These are phyloP conservation scores for Brachypteracias leptosomus DNA, from an alignment of 2,113 vertebrate genomes.

Conservation along the genomic window DNA sequence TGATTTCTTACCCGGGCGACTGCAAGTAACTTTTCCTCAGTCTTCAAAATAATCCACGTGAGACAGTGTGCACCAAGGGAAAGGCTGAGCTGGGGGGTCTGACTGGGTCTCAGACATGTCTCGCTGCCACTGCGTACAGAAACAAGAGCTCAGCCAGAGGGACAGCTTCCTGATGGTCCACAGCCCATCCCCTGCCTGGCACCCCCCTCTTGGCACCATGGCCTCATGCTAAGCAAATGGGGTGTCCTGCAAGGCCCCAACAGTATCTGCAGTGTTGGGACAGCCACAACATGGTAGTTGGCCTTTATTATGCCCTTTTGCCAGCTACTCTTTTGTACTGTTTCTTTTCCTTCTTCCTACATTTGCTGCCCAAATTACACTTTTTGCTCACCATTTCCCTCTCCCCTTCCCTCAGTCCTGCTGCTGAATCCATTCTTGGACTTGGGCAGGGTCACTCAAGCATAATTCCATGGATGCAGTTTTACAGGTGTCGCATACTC, in stretches of 20 bases:
- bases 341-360: not conserved
- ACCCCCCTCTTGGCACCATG: not conserved
- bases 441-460: not conserved
- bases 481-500: not conserved
- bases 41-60: not conserved
- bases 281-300: not conserved
- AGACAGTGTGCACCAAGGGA: not conserved
- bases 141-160: not conserved
- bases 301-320: not conserved
- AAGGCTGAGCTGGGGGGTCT: not conserved
- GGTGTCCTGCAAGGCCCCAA: not conserved
- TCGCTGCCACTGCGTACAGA: not conserved
- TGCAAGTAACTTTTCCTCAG: slow-evolving; percentile 50
- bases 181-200: fast-evolving
- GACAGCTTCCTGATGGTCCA: not conserved
- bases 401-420: not conserved
- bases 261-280: not conserved
- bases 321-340: not conserved
- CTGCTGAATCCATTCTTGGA: not conserved
- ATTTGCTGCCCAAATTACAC: not conserved
- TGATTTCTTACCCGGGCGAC: not conserved
- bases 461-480: not conserved
- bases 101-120: not conserved
- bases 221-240: not conserved
- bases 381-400: not conserved